Evolutionary conservation across 2,888 invertebrate species (phyloP), one percentile per base, ranked within the genome.

Genomic region (Synanthedon formicaeformis): DNA sequence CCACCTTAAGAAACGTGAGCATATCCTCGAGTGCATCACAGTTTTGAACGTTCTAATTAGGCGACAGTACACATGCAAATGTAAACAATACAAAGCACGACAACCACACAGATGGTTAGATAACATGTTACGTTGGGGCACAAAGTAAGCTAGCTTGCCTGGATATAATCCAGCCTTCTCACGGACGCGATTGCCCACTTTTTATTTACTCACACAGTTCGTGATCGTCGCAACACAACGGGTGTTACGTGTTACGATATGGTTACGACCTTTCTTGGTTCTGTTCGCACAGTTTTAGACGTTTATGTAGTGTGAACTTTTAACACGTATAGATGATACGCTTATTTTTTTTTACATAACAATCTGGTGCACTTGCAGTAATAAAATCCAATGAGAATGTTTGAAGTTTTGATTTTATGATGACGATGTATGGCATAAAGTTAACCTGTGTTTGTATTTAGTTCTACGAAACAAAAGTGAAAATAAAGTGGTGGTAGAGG

Each of bases 211-310:
- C n/a, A 14, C 14, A 14, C 60, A 55, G 52, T 61, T 66, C 60
- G 65, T 66, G 67, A 64, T 61, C 63, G 55, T 56, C 50, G 63
- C 60, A 60, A 63, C 61, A 59, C 53, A 55, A 34, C 45, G 23
- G 52, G 49, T 61, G 56, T 69, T 69, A 69, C 68, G 69, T 67
- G 68, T 63, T 57, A 52, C 56, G 50, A 55, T 58, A 58, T 56
- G 58, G 56, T 54, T 41, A 52, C 61, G 57, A 59, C 59, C 60
- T 59, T 62, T 62, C 62, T 45, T 45, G 14, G 11, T 8, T 45
- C 11, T 14, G 45, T 45, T 45, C 45, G 14, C 45, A 45, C 14
- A 45, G 45, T 34, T 34, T 34, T 34, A 34, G 34, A 34, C 34
- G 2, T 34, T 34, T 34, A 6, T 34, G 34, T 10, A 34, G 8